These are phyloP conservation scores for Amphibalanus amphitrite DNA, from an alignment of 1,140 invertebrate genomes.

Conservation along the genomic window DNA sequence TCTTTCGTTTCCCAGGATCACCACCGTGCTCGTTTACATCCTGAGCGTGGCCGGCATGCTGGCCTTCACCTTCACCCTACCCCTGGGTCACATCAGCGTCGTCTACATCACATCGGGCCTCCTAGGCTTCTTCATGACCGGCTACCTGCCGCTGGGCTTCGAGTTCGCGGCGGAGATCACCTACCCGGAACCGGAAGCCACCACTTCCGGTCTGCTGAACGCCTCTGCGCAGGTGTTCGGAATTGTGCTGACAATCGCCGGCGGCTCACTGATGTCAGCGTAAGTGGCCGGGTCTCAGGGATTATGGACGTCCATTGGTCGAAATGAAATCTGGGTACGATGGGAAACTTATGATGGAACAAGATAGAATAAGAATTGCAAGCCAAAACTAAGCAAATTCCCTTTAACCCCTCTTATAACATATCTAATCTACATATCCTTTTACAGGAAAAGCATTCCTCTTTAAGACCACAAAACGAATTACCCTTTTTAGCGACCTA, in stretches of 20 bases:
- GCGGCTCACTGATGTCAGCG: constrained; percentile 25
- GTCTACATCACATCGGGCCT: constrained; percentile 31
- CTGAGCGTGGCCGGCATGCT: constrained; percentile 34
- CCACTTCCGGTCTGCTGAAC: constrained; percentile 71
- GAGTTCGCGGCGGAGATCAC: constrained; percentile 92
- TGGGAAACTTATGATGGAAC: no score
- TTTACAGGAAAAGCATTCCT: no score
- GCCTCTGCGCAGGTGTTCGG: constrained; percentile 64
- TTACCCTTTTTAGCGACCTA: no score
- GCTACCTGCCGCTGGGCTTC: constrained; percentile 84
- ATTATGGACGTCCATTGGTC: no score
- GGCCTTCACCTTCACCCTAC: constrained; percentile 32
- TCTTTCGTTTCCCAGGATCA: neutral
- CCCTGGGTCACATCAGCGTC: constrained; percentile 27
- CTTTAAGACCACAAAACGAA: no score
- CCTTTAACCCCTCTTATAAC: no score
- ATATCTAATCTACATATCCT: no score
- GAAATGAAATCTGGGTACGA: no score
- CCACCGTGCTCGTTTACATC: constrained; percentile 28
- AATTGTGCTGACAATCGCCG: constrained; percentile 47
- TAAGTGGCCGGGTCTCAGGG: no score
- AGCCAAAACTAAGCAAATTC: no score
- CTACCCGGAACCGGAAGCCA: constrained; percentile 83
- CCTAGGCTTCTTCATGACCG: constrained; percentile 76
- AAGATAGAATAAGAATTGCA: no score